Percentiles rank a stretch among this genome's conserved stretches.
Conservation (phyloP, 2,888 invertebrate species). For the Ctena decussata region DNA sequence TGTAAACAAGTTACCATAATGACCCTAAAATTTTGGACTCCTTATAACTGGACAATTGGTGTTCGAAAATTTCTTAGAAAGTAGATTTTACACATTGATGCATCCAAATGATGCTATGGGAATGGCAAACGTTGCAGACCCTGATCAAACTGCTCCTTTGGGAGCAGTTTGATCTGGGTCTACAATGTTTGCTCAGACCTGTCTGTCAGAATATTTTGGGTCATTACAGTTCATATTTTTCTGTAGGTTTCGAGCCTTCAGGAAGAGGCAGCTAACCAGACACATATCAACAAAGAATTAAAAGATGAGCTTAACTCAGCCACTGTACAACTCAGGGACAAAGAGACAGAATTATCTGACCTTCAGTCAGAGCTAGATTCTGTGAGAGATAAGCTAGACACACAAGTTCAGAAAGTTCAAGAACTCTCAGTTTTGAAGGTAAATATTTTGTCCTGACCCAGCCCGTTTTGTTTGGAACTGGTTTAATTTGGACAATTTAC, state of each 20-base stretch:
- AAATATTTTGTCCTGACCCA: neutral
- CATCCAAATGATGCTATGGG: too few species aligned
- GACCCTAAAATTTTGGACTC: too few species aligned
- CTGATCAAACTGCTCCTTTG: too few species aligned
- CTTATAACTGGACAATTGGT: too few species aligned
- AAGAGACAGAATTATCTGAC: conserved; percentile 16
- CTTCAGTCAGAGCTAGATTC: conserved; percentile 9
- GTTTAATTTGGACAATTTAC: too few species aligned
- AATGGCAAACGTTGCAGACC: too few species aligned
- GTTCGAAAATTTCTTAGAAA: too few species aligned
- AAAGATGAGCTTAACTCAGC: conserved; percentile 70
- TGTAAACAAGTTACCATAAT: too few species aligned
- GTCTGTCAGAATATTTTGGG: too few species aligned
- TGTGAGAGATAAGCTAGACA: neutral
- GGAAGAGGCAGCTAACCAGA: conserved; percentile 39
- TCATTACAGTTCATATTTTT: neutral
- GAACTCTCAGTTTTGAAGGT: neutral
- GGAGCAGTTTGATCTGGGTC: too few species aligned
- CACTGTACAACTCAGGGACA: conserved; percentile 26
- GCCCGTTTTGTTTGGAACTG: neutral
- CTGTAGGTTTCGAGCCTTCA: neutral
- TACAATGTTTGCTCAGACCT: too few species aligned
- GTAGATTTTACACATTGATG: too few species aligned
- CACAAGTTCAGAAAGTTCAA: neutral
- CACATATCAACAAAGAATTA: conserved; percentile 57